Percentiles rank a stretch among this genome's conserved stretches.
These are phyloP conservation scores for Hydractinia echinata DNA, from an alignment of 30 jellyfish, hydroid and myxozoan species.

Conservation along the genomic window DNA sequence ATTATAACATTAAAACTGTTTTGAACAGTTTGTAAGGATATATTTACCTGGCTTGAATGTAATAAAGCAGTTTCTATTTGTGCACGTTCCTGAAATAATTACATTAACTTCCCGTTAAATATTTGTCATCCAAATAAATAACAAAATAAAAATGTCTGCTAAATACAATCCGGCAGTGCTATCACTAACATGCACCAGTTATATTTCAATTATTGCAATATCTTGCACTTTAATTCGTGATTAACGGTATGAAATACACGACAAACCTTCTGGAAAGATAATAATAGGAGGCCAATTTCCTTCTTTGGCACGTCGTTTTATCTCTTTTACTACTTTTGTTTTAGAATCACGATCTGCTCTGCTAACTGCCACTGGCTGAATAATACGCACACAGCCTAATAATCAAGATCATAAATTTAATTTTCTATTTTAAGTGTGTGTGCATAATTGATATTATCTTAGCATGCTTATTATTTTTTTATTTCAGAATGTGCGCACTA, in stretches of 20 bases:
- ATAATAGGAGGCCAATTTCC: conserved; percentile 86
- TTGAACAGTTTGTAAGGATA: background rate
- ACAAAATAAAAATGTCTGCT: too few species aligned
- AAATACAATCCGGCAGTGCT: background rate
- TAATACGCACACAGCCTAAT: conserved; percentile 32
- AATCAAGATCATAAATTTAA: background rate
- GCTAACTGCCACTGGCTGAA: conserved; percentile 71
- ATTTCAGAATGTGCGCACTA: too few species aligned
- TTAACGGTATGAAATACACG: background rate
- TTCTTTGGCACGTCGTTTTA: conserved; percentile 48
- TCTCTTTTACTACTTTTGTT: conserved; percentile 46
- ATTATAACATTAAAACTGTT: background rate
- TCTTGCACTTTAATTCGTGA: background rate
- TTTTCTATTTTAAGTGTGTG: too few species aligned
- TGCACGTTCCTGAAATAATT: conserved; percentile 66
- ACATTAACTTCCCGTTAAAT: too few species aligned
- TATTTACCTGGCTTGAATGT: conserved; percentile 80
- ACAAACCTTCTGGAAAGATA: conserved; percentile 91
- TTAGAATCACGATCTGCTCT: conserved; percentile 56
- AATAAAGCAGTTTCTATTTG: conserved; percentile 71
- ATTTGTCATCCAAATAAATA: too few species aligned
- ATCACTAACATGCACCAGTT: background rate
- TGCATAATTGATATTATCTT: too few species aligned
- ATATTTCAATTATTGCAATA: background rate
- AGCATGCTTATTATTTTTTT: too few species aligned